Base-by-base conservation (phyloP, 2,888 invertebrate genomes). In the Euspilapteryx auroguttella region DNA sequence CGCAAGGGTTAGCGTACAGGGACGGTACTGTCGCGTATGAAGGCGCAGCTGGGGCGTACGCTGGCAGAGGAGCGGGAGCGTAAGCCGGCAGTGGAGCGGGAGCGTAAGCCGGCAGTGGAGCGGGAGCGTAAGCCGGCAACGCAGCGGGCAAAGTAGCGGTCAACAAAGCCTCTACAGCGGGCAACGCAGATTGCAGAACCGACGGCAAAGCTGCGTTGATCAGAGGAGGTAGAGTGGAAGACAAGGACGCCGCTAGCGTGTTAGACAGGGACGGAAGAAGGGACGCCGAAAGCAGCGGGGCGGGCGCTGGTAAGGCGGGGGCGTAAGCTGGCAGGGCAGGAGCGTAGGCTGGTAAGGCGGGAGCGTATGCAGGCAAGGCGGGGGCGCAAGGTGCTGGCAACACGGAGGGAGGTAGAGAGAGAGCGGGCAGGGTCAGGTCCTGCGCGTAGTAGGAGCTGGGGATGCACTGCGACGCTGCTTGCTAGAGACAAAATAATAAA, bases 241-340 rank as follows among this genome's bases (percentile, higher is more conserved):
- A n/a, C n/a, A n/a, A n/a, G n/a, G n/a, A n/a, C n/a, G n/a, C n/a
- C n/a, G n/a, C n/a, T n/a, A n/a, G 50, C 39, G 5, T 2, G 47
- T 49, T 4, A 17, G 54, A 22, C 38, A 38, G 3, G 37, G 32
- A 4, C 40, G 31, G 21, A 37, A 34, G 33, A 31, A 6, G 37
- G 33, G 3, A 36, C 31, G 28, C 37, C 34, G 27, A 39, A n/a
- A n/a, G n/a, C n/a, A n/a, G n/a, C n/a, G n/a, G n/a, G n/a, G n/a
- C n/a, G n/a, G n/a, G n/a, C n/a, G n/a, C n/a, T n/a, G n/a, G n/a
- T n/a, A n/a, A n/a, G n/a, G n/a, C n/a, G n/a, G n/a, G n/a, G n/a
- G n/a, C n/a, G 38, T 29, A 43, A 28, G 34, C 40, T 39, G 29
- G 34, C 8, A 21, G 24, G 26, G 20, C 27, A 4, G 29, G 12